Evolutionary conservation across 2,797 vertebrate genomes (phyloP).

Genomic region (Carduelis carduelis): DNA sequence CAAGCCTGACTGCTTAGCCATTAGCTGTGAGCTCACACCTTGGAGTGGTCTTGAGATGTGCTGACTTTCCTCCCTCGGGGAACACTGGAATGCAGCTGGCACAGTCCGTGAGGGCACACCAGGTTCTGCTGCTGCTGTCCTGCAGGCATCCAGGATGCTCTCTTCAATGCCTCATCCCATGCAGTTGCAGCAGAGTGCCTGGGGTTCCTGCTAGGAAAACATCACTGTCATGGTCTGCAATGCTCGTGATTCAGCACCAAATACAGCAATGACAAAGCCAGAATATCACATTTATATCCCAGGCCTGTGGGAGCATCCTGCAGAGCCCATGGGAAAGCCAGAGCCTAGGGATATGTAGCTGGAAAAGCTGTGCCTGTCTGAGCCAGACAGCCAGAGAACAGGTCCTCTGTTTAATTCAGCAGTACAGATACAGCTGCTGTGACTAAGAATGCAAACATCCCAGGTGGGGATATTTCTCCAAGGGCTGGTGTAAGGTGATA

Average conservation of each 20-base stretch:
- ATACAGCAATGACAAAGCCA: neutral
- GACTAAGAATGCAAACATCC: neutral
- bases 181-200: neutral
- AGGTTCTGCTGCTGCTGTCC: neutral
- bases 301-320: neutral
- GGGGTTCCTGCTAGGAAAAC: neutral
- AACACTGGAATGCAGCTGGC: accelerated
- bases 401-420: neutral
- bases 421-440: neutral
- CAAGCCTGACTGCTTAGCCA: neutral
- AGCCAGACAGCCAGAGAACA: neutral
- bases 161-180: accelerated
- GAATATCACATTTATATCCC: neutral
- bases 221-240: accelerated
- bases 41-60: accelerated
- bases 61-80: neutral
- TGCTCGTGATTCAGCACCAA: neutral
- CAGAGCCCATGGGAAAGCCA: neutral
- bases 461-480: neutral
- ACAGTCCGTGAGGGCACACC: accelerated
- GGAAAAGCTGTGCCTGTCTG: neutral
- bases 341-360: neutral
- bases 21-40: neutral
- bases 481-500: neutral
- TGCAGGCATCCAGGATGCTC: neutral